Evolutionary conservation across 2,113 vertebrate genomes (phyloP).

Genomic region (Oenanthe melanoleuca): DNA sequence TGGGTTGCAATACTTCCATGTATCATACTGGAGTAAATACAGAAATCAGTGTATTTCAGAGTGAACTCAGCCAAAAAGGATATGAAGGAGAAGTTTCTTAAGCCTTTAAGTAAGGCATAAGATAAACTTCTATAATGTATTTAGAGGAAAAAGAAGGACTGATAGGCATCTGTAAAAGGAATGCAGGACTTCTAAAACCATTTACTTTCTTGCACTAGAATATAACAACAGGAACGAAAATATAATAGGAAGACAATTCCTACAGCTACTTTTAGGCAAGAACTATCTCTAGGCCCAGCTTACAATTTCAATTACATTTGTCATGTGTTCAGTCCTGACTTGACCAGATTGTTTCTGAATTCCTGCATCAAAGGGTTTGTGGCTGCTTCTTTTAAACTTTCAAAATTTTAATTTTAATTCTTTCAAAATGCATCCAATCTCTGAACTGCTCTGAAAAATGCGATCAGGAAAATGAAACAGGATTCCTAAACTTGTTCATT

Average conservation of each 20-base stretch:
- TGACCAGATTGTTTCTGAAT: background rate
- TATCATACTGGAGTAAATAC: background rate
- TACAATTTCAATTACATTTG: background rate
- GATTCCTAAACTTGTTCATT: background rate
- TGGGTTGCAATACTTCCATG: background rate
- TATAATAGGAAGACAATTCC: background rate
- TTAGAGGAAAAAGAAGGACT: background rate
- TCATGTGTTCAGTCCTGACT: background rate
- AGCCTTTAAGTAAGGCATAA: background rate
- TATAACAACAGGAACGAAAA: background rate
- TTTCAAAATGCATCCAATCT: background rate
- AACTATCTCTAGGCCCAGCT: background rate
- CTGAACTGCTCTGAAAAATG: background rate
- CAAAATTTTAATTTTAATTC: too few species aligned
- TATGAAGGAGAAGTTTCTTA: background rate
- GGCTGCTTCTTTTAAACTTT: background rate
- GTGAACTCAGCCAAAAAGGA: background rate
- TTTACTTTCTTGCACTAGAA: background rate
- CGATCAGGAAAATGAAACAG: background rate
- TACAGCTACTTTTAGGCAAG: background rate
- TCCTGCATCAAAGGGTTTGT: background rate
- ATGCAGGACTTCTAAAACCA: background rate
- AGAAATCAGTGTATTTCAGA: background rate
- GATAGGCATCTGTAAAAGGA: background rate
- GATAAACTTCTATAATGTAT: background rate